Evolutionary conservation across 2,888 invertebrate species (phyloP).

Genomic region (Polymixis flavicincta): DNA sequence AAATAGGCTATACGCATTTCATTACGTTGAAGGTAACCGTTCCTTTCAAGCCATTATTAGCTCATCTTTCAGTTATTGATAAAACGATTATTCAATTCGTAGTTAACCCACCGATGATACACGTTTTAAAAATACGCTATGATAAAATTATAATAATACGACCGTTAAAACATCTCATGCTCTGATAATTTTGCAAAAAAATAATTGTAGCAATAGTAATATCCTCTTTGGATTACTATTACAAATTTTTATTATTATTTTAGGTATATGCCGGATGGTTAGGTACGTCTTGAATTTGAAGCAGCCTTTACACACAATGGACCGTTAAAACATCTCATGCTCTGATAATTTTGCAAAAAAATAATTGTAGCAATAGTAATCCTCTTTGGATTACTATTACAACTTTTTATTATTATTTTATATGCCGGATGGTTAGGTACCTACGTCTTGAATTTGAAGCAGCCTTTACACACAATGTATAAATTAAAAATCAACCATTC

Average conservation of each 20-base stretch:
- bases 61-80: constrained; percentile 13
- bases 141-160: not conserved
- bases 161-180: constrained; percentile 18
- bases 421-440: too few species aligned
- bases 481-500: constrained; percentile 7
- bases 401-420: not conserved
- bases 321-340: constrained; percentile 18
- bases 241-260: not conserved
- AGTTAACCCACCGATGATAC: constrained; percentile 8
- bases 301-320: constrained; percentile 1
- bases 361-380: not conserved
- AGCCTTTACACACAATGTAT: constrained; percentile 2
- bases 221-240: not conserved
- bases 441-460: not conserved
- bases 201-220: not conserved
- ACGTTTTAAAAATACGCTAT: not conserved
- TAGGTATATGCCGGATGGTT: too few species aligned
- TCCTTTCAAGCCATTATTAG: not conserved
- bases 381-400: not conserved
- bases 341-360: constrained; percentile 31
- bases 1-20: too few species aligned
- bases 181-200: constrained; percentile 31
- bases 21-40: not conserved
- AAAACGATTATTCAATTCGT: constrained; percentile 22
- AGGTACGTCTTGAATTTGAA: not conserved